Evolutionary conservation across 1,140 invertebrate genomes (phyloP).

Genomic region (Maniola jurtina): DNA sequence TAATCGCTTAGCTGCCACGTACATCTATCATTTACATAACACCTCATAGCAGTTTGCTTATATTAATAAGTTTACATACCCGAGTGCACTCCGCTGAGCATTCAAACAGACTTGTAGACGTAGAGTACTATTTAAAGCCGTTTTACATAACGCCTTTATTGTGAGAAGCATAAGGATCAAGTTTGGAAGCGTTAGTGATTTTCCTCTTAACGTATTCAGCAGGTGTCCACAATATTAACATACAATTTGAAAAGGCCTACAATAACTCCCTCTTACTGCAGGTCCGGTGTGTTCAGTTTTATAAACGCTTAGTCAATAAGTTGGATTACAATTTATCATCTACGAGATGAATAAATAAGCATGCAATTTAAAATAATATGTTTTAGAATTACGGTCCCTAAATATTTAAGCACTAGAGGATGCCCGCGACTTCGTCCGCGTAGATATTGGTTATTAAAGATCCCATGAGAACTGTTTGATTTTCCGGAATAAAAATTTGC

Average conservation of each 20-base stretch:
- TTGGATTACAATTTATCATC: constrained; percentile 29
- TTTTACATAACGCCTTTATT: constrained; percentile 15
- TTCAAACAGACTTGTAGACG: constrained; percentile 53
- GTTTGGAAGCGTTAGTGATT: not conserved
- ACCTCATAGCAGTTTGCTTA: constrained; percentile 53
- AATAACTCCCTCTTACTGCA: constrained; percentile 61
- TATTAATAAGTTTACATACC: constrained; percentile 72
- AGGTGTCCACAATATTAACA: constrained; percentile 75
- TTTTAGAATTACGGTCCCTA: not conserved
- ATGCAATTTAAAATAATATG: constrained; percentile 31
- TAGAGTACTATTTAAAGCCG: constrained; percentile 21
- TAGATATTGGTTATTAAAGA: too few relatives aligned
- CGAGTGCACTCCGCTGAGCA: constrained; percentile 60
- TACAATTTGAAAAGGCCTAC: constrained; percentile 70
- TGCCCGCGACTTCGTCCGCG: too few relatives aligned
- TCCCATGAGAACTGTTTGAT: too few relatives aligned
- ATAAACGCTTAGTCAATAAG: constrained; percentile 35
- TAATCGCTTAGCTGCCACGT: constrained; percentile 26
- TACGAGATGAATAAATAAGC: constrained; percentile 33
- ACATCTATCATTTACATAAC: constrained; percentile 61
- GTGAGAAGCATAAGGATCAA: not conserved
- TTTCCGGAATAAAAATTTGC: too few relatives aligned
- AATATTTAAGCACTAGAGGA: too few relatives aligned
- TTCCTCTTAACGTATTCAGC: constrained; percentile 72
- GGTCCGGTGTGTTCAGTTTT: constrained; percentile 60